Evolutionary conservation across 2,797 vertebrate genomes (phyloP).

Genomic region (Fistularia commersonii): DNA sequence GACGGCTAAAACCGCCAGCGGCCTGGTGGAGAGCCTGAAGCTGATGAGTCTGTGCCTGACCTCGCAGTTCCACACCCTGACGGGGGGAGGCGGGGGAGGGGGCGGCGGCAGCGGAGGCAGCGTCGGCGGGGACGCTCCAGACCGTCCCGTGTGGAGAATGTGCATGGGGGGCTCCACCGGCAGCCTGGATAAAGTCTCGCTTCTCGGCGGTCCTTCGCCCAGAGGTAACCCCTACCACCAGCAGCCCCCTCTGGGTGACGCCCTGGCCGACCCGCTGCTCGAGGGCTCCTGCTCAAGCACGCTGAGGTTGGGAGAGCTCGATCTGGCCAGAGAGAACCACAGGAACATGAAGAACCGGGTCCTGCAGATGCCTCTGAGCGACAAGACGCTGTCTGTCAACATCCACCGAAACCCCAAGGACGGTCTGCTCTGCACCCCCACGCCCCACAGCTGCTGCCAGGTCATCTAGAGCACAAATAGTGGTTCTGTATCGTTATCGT

Average conservation of each 20-base stretch:
- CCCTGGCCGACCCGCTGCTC: slow-evolving; percentile 56
- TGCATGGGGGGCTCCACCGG: slow-evolving; percentile 85
- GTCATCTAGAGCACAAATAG: slow-evolving; percentile 86
- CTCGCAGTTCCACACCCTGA: slow-evolving; percentile 85
- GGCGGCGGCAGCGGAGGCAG: slow-evolving; percentile 53
- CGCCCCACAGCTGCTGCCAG: slow-evolving; percentile 97
- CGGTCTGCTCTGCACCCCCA: slow-evolving; percentile 89
- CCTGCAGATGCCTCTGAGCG: slow-evolving; percentile 95
- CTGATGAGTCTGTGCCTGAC: slow-evolving; percentile 93
- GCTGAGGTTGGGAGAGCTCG: slow-evolving; percentile 79
- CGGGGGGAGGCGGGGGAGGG: slow-evolving; percentile 56
- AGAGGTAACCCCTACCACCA: slow-evolving; percentile 58
- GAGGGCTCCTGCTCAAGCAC: slow-evolving; percentile 78
- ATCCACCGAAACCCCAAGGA: slow-evolving; percentile 90
- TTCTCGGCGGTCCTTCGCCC: slow-evolving; percentile 66
- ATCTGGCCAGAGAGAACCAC: slow-evolving; percentile 83
- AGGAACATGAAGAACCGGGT: slow-evolving; percentile 91
- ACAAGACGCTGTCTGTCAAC: slow-evolving; percentile 97
- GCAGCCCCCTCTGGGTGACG: slow-evolving; percentile 53
- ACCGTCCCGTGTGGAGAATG: slow-evolving; percentile 95
- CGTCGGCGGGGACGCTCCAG: slow-evolving; percentile 78
- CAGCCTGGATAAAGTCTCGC: slow-evolving; percentile 74
- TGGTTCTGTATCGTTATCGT: too few relatives aligned
- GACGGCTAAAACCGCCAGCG: slow-evolving; percentile 77
- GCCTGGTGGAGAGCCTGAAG: slow-evolving; percentile 93